phyloP scores from a whole-genome alignment of 2,797 vertebrate genomes.

The Spea hammondii region DNA sequence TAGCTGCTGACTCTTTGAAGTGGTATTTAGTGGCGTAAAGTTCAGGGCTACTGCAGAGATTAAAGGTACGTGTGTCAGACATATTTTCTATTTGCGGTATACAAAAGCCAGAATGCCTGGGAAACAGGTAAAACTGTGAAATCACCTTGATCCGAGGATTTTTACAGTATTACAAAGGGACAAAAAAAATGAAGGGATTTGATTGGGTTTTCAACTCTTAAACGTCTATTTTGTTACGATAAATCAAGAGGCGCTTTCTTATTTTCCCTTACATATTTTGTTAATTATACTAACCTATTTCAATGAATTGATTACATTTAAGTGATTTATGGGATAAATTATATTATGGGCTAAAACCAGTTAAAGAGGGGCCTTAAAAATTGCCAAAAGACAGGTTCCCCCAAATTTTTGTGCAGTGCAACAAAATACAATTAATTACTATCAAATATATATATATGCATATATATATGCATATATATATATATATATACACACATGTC shows the following conservation, averaged over 20 bases:
- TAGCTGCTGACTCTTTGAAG: constrained; percentile 40
- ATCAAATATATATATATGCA: too few species aligned
- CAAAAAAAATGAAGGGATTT: background rate
- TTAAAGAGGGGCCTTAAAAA: too few species aligned
- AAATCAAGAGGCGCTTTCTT: background rate
- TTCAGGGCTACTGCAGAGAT: constrained; percentile 50
- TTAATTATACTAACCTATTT: too few species aligned
- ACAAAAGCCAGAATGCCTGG: constrained; percentile 33
- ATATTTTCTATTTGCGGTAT: constrained; percentile 30
- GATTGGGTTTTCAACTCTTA: constrained; percentile 19
- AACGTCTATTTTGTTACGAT: background rate
- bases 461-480: too few species aligned
- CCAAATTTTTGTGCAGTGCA: too few species aligned
- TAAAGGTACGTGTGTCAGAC: constrained; percentile 45
- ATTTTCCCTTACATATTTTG: background rate
- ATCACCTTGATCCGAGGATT: constrained; percentile 46
- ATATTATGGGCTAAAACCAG: too few species aligned
- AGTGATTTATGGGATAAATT: too few species aligned
- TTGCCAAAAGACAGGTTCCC: too few species aligned
- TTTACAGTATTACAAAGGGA: constrained; percentile 25
- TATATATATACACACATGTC: too few species aligned
- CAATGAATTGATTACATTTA: too few species aligned
- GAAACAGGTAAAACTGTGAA: constrained; percentile 41
- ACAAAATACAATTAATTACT: too few species aligned
- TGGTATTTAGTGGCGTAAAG: constrained; percentile 47